These are phyloP conservation scores for Monochamus saltuarius DNA, from an alignment of 1,140 invertebrate genomes.

Conservation along the genomic window DNA sequence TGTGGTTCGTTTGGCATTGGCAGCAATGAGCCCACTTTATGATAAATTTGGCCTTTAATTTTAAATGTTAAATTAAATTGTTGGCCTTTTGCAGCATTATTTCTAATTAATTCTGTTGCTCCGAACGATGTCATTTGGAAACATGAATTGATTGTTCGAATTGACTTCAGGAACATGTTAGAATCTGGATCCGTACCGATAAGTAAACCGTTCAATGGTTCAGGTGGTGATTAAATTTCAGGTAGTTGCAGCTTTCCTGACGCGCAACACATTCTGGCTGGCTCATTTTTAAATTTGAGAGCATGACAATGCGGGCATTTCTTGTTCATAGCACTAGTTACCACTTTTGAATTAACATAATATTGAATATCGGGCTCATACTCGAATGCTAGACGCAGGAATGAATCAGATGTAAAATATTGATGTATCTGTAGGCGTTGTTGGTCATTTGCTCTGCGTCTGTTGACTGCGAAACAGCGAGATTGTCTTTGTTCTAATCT, in stretches of 20 bases:
- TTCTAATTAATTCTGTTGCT: constrained; percentile 25
- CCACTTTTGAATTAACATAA: constrained; percentile 47
- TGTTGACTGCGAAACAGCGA: constrained; percentile 31
- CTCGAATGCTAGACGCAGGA: constrained; percentile 46
- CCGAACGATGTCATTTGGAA: constrained; percentile 38
- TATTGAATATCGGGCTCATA: constrained; percentile 50
- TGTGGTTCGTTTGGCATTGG: constrained; percentile 33
- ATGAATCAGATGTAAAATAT: constrained; percentile 48
- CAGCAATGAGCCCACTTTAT: constrained; percentile 43
- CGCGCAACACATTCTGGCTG: constrained; percentile 32
- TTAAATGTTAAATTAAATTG: constrained; percentile 25
- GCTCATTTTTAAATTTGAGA: constrained; percentile 42
- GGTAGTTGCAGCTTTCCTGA: constrained; percentile 35
- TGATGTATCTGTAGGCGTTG: constrained; percentile 45
- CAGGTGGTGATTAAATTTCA: constrained; percentile 36
- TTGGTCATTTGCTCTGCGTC: constrained; percentile 43
- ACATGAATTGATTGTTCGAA: constrained; percentile 28
- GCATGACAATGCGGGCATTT: constrained; percentile 18
- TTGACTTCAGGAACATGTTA: constrained; percentile 28
- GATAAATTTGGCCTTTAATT: constrained; percentile 52
- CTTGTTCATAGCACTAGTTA: constrained; percentile 42
- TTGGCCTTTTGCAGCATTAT: constrained; percentile 22
- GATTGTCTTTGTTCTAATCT: constrained; percentile 32
- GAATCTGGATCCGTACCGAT: constrained; percentile 33
- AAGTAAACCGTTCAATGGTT: constrained; percentile 37